These are phyloP conservation scores for Anseranas semipalmata DNA, from an alignment of 2,113 vertebrate genomes.

Conservation along the genomic window DNA sequence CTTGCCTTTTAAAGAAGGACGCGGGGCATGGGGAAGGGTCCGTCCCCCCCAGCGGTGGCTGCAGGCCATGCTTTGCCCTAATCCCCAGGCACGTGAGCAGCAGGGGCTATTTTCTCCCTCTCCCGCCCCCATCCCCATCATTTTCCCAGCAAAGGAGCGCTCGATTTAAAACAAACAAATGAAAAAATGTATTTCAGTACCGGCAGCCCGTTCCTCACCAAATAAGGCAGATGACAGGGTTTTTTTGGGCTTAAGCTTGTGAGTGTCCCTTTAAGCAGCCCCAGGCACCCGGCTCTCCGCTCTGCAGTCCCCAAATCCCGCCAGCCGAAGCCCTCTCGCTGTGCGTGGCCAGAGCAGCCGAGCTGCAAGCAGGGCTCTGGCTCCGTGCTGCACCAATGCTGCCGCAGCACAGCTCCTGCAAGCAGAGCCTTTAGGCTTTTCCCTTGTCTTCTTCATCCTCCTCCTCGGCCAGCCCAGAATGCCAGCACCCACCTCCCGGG, in stretches of 20 bases:
- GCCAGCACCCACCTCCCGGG: neutral
- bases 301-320: neutral
- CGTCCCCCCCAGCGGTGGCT: neutral
- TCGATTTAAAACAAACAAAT: constrained; percentile 51
- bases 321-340: neutral
- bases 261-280: constrained; percentile 57
- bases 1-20: constrained; percentile 39
- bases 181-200: constrained; percentile 42
- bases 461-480: neutral
- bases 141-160: constrained; percentile 59
- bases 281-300: neutral
- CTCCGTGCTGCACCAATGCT: neutral
- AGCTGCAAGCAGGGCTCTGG: neutral
- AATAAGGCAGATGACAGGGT: constrained; percentile 57
- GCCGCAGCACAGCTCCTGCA: neutral
- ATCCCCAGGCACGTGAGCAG: constrained; percentile 59
- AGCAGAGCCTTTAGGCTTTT: neutral
- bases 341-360: neutral
- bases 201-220: constrained; percentile 55
- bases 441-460: neutral
- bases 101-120: constrained; percentile 22
- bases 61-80: neutral
- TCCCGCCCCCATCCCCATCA: neutral
- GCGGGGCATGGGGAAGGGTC: neutral
- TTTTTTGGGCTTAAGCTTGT: neutral